Base-by-base conservation (phyloP, 37 sponge, comb jelly and placozoan genomes). In the Halisarca cf. caerulea region DNA sequence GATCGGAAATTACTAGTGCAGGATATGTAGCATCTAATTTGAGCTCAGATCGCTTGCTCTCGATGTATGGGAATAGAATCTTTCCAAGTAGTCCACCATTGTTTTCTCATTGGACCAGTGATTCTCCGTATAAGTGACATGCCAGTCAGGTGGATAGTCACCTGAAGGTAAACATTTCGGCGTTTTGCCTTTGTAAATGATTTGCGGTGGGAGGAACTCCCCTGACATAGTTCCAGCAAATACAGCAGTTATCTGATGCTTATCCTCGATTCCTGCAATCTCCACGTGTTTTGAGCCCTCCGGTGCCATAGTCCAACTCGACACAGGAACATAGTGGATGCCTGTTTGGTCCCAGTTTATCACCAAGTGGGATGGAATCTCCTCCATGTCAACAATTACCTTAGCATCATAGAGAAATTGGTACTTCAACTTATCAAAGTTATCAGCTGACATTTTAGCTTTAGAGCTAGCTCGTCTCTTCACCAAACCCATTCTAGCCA, bases 341-440 rank as follows among this genome's bases (percentile, higher is more conserved):
- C 87, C 91, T 33, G 87, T 90, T 59, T 90, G 87, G 37, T 90
- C 91, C 87, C 87, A 86, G 72, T 90, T 90, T 42, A 86, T 81
- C 0, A 88, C 62, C 30, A 91, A 77, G 30, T 87, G 78, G 27
- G 36, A 34, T 34, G 91, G 91, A 30, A 91, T 91, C 38, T 91
- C 91, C 44, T 87, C 91, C 85, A 91, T 84, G 35, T 83, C 81
- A 58, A 90, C 44, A 37, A 90, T 66, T 3, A 43, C 51, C 18
- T 69, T 78, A 23, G 78, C 54, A 77, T 82, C 79, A 28, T 83
- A 86, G 34, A 86, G 41, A 81, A 83, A 90, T 57, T 90, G 84
- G 14, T 23, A 18, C 45, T 90, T 90, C 44, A 57, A 20, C 27
- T 6, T 35, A 27, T 57, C 78, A 55, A 86, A 90, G 59, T 90